Conservation (phyloP, 2,113 vertebrate species). For the Ramphastos sulfuratus region DNA sequence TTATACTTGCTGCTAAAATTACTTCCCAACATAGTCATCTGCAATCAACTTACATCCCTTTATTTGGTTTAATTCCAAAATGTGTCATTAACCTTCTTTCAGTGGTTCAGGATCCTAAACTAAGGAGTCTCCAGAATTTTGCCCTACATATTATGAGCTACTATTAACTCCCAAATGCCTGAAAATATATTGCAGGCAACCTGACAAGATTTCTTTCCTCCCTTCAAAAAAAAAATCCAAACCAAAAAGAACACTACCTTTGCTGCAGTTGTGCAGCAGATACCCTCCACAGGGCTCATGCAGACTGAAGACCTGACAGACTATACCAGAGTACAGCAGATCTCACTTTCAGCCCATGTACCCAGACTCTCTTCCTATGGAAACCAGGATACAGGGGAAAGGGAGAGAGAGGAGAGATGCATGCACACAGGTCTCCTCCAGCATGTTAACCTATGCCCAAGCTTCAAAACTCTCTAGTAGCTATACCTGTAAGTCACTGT, state of each 20-base stretch:
- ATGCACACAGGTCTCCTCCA: not conserved
- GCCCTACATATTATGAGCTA: not conserved
- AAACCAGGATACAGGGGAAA: not conserved
- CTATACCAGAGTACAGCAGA: not conserved
- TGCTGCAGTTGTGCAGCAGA: not conserved
- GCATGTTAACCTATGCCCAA: not conserved
- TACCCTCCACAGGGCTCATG: not conserved
- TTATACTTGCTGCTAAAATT: not conserved
- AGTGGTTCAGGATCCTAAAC: not conserved
- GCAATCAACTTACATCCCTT: not conserved
- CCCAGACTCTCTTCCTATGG: not conserved
- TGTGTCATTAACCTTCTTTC: not conserved
- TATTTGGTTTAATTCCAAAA: not conserved
- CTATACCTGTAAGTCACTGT: not conserved
- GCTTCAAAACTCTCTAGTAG: not conserved
- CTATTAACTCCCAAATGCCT: not conserved
- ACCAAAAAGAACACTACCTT: not conserved
- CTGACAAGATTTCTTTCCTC: not conserved
- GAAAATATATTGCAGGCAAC: not conserved
- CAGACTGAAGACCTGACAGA: not conserved
- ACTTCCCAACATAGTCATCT: not conserved
- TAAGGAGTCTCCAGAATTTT: not conserved
- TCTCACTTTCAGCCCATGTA: not conserved
- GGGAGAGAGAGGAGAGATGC: not conserved
- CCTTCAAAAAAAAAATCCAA: not conserved